Base-by-base conservation (phyloP, 2,888 invertebrate genomes). In the Apantesis nais region DNA sequence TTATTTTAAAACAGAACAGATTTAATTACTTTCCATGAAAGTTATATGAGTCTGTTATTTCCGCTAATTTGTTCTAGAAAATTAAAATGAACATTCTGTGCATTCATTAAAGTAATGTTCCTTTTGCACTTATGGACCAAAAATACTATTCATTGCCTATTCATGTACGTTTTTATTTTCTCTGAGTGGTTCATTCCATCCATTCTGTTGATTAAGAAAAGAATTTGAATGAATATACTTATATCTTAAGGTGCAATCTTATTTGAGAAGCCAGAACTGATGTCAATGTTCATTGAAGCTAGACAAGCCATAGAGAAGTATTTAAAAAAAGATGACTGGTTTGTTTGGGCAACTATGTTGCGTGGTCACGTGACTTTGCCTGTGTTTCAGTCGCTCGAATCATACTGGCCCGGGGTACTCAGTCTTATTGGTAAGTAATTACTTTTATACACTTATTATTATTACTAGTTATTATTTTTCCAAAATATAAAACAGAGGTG, bases 291-390 rank as follows among this genome's bases (percentile, higher is more conserved):
- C 87, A 96, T 97, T 72, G 98, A 97, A 83, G 97, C 97, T 0
- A 96, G 97, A 66, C 92, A 94, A 64, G 96, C 97, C 0, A 98
- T 98, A 61, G 98, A 98, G 85, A 97, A 97, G 83, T 97, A 98
- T 85, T 93, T 99, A 83, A 97, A 98, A 85, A 97, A 98, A 84
- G 99, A 99, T 82, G 99, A 99, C 90, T 99, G 99, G 99, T 99
- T 99, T 89, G 96, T 99, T 83, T 99, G 99, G 99, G 99, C 99
- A 0, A 98, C 99, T n/a, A 99, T 99, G 99, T 96, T 97, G 63
- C 98, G 99, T 85, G 99, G 98, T 0, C 98, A 98, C 87, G 98
- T 99, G 11, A 99, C 99, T 0, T 93, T 99, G 83, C 99, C 99
- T 0, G 98, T 99, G n/a, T 99, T 99, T 92, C 99, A 99, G 90